Evolutionary conservation across 1,140 invertebrate species (phyloP).

Genomic region (Macrostomum lignano): DNA sequence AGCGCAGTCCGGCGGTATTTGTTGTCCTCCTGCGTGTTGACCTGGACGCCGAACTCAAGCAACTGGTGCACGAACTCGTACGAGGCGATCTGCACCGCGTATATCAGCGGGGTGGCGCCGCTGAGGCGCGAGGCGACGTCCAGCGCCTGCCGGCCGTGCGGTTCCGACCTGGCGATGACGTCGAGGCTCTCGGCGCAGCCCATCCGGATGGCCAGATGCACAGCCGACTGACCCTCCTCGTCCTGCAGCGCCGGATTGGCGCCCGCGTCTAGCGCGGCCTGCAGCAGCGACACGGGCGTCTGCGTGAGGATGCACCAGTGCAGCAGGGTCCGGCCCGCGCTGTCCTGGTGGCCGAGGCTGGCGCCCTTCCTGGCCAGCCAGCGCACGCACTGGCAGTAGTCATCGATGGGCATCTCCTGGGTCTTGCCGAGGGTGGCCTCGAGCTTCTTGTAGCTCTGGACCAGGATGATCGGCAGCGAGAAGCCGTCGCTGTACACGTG

Average conservation of each 20-base stretch:
- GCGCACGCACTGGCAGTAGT: background rate
- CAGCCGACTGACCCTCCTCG: background rate
- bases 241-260: background rate
- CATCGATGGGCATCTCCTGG: background rate
- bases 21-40: conserved; percentile 1
- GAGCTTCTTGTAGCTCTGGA: background rate
- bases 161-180: background rate
- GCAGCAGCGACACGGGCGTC: background rate
- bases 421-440: background rate
- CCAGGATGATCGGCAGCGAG: background rate
- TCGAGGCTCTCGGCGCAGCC: background rate
- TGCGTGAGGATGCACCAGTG: background rate
- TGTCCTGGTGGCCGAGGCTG: background rate
- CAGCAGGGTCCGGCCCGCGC: background rate
- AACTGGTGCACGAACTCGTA: conserved; percentile 5
- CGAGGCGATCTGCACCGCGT: conserved; percentile 1
- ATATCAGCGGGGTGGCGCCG: conserved; percentile 1
- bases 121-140: background rate
- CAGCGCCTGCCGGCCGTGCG: background rate
- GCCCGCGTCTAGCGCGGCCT: background rate
- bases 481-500: background rate
- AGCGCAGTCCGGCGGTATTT: conserved; percentile 7
- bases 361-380: background rate
- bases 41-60: background rate
- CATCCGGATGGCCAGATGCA: background rate